A percentile compares a stretch with the other conserved stretches of the same genome.
These are phyloP conservation scores for Felis catus DNA, from an alignment of 2,113 vertebrate species.

Conservation along the genomic window DNA sequence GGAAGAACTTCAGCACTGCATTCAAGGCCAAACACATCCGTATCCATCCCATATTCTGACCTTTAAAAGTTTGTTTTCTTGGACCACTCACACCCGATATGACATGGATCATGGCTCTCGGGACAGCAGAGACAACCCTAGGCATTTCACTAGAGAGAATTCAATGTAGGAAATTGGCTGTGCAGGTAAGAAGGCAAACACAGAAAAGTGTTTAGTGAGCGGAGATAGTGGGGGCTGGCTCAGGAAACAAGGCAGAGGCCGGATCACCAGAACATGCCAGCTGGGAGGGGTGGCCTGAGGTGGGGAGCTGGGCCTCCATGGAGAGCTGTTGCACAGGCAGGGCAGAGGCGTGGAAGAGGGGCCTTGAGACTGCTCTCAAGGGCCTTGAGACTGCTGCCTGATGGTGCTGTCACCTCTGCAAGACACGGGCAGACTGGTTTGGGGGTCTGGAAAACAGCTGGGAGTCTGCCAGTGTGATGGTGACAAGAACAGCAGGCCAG, in stretches of 20 bases:
- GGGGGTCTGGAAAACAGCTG: background rate
- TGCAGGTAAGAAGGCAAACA: background rate
- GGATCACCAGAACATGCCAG: background rate
- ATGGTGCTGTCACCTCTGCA: background rate
- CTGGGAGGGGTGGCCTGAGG: background rate
- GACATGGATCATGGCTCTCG: background rate
- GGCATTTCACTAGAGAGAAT: background rate
- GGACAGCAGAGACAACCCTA: background rate
- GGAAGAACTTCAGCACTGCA: background rate
- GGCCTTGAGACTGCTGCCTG: background rate
- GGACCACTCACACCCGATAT: background rate
- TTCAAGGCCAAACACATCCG: background rate
- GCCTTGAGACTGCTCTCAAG: too few relatives aligned
- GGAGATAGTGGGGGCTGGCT: background rate
- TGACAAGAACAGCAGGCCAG: background rate
- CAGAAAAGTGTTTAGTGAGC: background rate
- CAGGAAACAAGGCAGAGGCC: background rate
- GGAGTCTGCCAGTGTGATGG: background rate
- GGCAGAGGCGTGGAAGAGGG: background rate
- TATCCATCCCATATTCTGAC: too few relatives aligned
- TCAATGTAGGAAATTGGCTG: background rate
- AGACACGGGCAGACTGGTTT: background rate
- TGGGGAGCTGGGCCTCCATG: too few relatives aligned
- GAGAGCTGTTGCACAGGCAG: background rate
- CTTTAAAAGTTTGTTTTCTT: background rate